These are phyloP conservation scores for Marmota monax DNA, from an alignment of 2,113 vertebrate species.

Conservation along the genomic window DNA sequence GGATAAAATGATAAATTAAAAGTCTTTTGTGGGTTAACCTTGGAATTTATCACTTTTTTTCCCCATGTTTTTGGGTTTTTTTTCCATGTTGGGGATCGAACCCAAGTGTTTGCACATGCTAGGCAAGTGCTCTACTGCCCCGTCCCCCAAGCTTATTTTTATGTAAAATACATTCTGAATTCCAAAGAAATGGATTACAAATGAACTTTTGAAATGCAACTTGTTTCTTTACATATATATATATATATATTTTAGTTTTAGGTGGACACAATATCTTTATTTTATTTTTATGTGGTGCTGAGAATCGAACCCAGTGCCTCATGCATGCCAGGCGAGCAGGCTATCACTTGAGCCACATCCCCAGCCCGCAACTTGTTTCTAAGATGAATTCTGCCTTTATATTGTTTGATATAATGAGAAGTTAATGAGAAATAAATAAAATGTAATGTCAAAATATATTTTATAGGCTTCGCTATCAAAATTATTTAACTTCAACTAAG, in stretches of 20 bases:
- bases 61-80: too few species aligned
- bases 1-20: neutral
- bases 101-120: neutral
- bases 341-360: too few species aligned
- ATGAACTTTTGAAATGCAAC: neutral
- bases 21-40: neutral
- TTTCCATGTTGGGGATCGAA: too few species aligned
- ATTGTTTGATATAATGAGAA: neutral
- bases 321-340: too few species aligned
- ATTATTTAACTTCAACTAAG: neutral
- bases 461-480: conserved; percentile 29
- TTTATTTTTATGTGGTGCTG: too few species aligned
- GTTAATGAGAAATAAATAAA: conserved; percentile 8
- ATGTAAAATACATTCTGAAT: neutral
- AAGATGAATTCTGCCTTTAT: conserved; percentile 23
- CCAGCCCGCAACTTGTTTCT: neutral
- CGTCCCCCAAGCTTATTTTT: neutral
- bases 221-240: neutral
- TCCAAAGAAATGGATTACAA: neutral
- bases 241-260: too few species aligned
- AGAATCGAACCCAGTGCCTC: too few species aligned
- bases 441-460: conserved; percentile 9
- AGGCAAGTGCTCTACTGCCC: neutral
- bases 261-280: too few species aligned
- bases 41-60: neutral